These are phyloP conservation scores for Cichlasoma orientale DNA, from an alignment of 2,797 vertebrate species.

Conservation along the genomic window DNA sequence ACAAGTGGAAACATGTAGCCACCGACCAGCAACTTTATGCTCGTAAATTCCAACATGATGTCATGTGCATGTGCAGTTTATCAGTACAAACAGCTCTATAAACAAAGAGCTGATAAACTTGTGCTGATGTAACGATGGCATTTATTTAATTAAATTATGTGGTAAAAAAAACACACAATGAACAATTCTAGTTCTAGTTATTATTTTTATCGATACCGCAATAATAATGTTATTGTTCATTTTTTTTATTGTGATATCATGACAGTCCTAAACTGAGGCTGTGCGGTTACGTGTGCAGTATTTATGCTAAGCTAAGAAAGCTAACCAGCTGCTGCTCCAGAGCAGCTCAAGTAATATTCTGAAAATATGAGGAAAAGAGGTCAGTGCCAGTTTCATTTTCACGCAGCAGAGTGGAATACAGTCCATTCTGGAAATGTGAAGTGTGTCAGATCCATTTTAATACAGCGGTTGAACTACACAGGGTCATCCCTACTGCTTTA, in stretches of 20 bases:
- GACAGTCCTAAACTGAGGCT: neutral
- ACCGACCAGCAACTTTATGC: no score
- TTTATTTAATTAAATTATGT: no score
- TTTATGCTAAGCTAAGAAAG: neutral
- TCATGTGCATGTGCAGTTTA: no score
- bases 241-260: neutral
- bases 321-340: neutral
- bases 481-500: constrained; percentile 1
- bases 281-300: neutral
- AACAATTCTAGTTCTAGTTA: neutral
- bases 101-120: no score
- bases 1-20: no score
- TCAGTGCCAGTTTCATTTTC: neutral
- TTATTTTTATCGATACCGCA: neutral
- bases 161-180: no score
- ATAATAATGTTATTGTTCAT: neutral
- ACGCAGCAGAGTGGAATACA: neutral
- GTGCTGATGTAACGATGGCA: no score
- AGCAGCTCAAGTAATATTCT: accelerated
- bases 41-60: no score
- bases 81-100: no score
- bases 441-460: neutral
- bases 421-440: neutral
- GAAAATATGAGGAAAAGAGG: neutral
- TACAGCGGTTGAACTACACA: neutral